Evolutionary conservation across 2,113 vertebrate species (phyloP), one percentile per base, ranked within the genome.

Genomic region (Psittacula cyanocephala): DNA sequence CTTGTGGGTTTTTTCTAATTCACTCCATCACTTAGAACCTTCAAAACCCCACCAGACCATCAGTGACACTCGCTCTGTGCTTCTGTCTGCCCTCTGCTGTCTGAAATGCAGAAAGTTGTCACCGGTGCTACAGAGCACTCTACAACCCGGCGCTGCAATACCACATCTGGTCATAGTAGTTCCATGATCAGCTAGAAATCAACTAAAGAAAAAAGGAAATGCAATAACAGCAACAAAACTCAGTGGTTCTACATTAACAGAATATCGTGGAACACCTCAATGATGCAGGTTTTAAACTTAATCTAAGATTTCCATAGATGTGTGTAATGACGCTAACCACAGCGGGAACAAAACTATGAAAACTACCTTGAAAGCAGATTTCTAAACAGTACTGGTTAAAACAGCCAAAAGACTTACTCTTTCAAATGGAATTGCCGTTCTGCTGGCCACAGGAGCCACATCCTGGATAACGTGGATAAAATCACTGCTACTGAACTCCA

Each of bases 21-120:
- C 78, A 41, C 17, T 37, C 57, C 41, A 31, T 13, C 3, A 17
- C 27, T 82, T 8, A 71, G 83, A 35, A 49, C 62, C 69, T 49
- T 46, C 44, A 23, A 60, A 59, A 23, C 17, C 22, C 60, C 69
- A 44, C 18, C 52, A 53, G 53, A 23, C 33, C 55, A 27, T 47
- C 39, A 11, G 44, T 7, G 68, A 67, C 46, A 46, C 17, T 8
- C 8, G 49, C 46, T 88, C 41, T 12, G 60, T 44, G 91, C 75
- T 89, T 69, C 24, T 80, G 27, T 16, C 37, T 9, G 84, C 84
- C 89, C 94, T 95, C 92, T 97, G 69, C 79, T 91, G 88, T 92
- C 64, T 17, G 67, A 39, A 86, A 55, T 29, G 70, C 47, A 82
- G 47, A 94, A 94, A 39, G 33, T 28, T 64, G 68, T 13, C 23